A percentile compares a stretch with the other conserved stretches of the same genome.
Conservation (phyloP, 2,113 vertebrate species). For the Cryptoleucopteryx plumbea region DNA sequence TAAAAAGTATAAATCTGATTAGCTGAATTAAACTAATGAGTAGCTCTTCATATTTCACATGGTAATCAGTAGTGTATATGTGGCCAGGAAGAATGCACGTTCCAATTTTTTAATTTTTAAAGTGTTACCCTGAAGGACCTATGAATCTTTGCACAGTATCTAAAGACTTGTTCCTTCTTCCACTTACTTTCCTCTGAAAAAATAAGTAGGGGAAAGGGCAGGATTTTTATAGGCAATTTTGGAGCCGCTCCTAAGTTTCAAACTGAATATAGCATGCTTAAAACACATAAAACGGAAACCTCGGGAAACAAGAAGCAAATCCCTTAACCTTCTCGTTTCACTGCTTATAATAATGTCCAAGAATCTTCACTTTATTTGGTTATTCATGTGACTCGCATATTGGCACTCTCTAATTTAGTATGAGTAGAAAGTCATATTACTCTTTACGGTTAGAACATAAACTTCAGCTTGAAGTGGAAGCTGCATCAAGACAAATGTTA, state of each 20-base stretch:
- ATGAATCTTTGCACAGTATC: background rate
- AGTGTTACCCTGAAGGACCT: background rate
- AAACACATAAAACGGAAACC: background rate
- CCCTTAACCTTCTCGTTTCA: background rate
- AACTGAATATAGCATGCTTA: background rate
- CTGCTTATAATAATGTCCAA: background rate
- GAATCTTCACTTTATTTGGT: background rate
- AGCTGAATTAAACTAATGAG: background rate
- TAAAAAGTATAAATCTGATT: background rate
- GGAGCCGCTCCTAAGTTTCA: background rate
- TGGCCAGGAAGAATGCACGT: background rate
- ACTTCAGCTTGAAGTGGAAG: background rate
- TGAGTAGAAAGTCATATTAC: background rate
- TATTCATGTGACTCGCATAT: background rate
- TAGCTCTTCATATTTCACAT: background rate
- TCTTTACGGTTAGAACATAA: background rate
- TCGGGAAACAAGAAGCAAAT: background rate
- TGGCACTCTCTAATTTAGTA: background rate
- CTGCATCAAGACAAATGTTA: background rate
- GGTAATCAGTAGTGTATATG: background rate
- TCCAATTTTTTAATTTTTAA: background rate
- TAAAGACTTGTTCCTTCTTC: background rate
- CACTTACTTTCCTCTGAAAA: background rate
- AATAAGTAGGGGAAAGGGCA: background rate
- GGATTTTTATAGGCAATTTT: background rate